phyloP scores from a whole-genome alignment of 1,140 invertebrate species.

The Heliconius congener region DNA sequence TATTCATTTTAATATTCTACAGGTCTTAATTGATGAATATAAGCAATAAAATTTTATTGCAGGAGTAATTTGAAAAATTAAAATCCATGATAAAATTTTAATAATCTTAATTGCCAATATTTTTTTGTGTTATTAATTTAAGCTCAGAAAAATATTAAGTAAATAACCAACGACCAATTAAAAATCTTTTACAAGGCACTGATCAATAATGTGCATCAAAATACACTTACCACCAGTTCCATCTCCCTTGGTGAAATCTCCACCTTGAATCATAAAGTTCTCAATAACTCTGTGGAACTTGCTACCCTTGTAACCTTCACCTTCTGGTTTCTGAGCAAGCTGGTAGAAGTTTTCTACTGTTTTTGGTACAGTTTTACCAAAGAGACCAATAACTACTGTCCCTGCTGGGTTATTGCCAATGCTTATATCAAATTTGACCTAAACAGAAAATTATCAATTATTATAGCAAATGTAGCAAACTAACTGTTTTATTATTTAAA shows the following conservation, averaged over 20 bases:
- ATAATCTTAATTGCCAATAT: background rate
- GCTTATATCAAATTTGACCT: conserved; percentile 97
- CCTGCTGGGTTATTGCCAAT: conserved; percentile 91
- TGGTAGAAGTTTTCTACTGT: conserved; percentile 96
- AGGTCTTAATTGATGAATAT: background rate
- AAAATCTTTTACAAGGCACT: too few relatives aligned
- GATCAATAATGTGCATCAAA: background rate
- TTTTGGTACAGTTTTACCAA: conserved; percentile 97
- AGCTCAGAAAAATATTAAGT: too few relatives aligned
- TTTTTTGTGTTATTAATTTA: background rate
- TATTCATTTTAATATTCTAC: background rate
- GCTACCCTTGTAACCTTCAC: conserved; percentile 93
- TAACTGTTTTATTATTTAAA: too few relatives aligned
- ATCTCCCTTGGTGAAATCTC: conserved; percentile 96
- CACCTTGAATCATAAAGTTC: conserved; percentile 98
- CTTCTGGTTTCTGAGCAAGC: conserved; percentile 88
- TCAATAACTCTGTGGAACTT: conserved; percentile 96
- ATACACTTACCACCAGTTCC: conserved; percentile 89
- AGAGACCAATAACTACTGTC: conserved; percentile 94
- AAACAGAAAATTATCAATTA: conserved; percentile 18
- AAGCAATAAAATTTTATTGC: background rate
- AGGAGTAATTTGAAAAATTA: background rate
- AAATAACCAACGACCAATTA: too few relatives aligned
- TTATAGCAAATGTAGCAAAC: too few relatives aligned
- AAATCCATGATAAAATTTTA: background rate